Conservation (phyloP, 2,113 vertebrate genomes). For the Cyprinus carpio region DNA sequence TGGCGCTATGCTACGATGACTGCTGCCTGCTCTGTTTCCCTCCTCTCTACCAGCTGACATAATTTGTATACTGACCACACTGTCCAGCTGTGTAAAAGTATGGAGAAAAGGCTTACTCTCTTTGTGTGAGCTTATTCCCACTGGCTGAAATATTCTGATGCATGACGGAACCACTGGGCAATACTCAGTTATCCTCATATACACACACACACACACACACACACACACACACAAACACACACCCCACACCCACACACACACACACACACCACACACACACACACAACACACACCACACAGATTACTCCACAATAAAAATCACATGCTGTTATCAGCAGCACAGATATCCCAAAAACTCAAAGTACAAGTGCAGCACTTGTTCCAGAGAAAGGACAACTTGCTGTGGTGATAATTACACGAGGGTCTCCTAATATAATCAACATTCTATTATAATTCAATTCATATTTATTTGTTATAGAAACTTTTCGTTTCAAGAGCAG, state of each 20-base stretch:
- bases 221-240: not conserved
- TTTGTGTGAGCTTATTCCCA: slow-evolving; percentile 32
- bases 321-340: not conserved
- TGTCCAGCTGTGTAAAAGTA: slow-evolving; percentile 47
- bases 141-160: slow-evolving; percentile 39
- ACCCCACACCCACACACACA: too few relatives aligned
- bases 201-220: not conserved
- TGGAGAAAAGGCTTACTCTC: slow-evolving; percentile 39
- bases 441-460: too few relatives aligned
- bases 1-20: not conserved
- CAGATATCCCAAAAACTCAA: not conserved
- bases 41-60: slow-evolving; percentile 11
- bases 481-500: too few relatives aligned
- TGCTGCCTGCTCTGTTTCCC: not conserved
- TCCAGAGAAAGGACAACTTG: not conserved
- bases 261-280: too few relatives aligned
- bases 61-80: slow-evolving; percentile 50
- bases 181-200: slow-evolving; percentile 26
- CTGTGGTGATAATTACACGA: not conserved
- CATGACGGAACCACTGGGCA: slow-evolving; percentile 15
- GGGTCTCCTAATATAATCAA: not conserved
- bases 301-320: not conserved
- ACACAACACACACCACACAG: too few relatives aligned
- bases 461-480: too few relatives aligned
- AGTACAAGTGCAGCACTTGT: not conserved